These are phyloP conservation scores for Picathartes gymnocephalus DNA, from an alignment of 2,113 vertebrate species.

Conservation along the genomic window DNA sequence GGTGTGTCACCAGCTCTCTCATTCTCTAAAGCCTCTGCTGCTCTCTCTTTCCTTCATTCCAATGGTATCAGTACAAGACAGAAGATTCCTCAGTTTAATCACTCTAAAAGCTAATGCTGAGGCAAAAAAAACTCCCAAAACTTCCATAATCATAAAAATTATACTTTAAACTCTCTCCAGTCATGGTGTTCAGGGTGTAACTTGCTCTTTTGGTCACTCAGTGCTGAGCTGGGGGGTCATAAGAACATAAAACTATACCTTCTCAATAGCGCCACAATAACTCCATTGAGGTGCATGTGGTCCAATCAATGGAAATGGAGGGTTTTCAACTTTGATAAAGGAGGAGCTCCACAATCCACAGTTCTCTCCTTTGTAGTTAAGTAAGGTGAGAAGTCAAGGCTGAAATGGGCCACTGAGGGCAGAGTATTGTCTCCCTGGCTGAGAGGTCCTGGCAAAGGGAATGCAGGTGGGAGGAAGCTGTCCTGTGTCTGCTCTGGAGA, in stretches of 20 bases:
- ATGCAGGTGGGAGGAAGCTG: neutral
- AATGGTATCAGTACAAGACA: neutral
- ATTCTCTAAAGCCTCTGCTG: neutral
- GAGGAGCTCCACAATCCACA: neutral
- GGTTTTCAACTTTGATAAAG: neutral
- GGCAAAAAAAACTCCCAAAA: neutral
- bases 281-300: neutral
- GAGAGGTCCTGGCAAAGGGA: neutral
- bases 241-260: neutral
- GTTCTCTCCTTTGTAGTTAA: neutral
- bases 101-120: neutral
- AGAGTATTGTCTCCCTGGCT: neutral
- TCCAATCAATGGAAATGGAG: rapidly evolving
- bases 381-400: neutral
- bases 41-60: neutral
- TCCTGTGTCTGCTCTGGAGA: neutral
- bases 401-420: neutral
- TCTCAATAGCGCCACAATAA: neutral
- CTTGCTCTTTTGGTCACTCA: neutral
- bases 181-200: neutral
- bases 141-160: neutral
- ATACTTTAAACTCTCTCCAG: neutral
- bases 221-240: neutral
- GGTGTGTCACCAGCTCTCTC: neutral
- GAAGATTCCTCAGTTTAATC: neutral